Conservation (phyloP, 1,140 invertebrate species). For the Cotesia vestalis region DNA sequence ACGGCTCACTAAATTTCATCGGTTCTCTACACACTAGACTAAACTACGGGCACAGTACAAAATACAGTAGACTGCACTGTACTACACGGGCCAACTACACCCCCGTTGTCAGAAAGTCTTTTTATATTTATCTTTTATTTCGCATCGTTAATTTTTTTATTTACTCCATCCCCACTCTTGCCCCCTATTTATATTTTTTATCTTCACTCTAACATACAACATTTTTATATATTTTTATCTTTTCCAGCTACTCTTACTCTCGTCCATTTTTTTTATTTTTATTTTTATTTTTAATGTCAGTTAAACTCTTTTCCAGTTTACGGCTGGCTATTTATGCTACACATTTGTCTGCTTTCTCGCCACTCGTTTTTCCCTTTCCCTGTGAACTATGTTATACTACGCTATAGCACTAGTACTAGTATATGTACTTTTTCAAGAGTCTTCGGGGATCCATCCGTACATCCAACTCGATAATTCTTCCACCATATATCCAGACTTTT, state of each 20-base stretch:
- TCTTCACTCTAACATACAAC: conserved; percentile 17
- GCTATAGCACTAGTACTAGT: background rate
- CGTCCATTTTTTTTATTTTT: background rate
- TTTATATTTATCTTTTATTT: conserved; percentile 45
- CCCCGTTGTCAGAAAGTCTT: conserved; percentile 12
- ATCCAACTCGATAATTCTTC: conserved; percentile 10
- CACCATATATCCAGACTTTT: too few species aligned
- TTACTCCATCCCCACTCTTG: too few species aligned
- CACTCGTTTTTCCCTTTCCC: conserved; percentile 14
- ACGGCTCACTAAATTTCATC: conserved; percentile 54
- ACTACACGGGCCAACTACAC: background rate
- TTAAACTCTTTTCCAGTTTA: conserved; percentile 4
- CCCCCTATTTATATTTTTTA: conserved; percentile 40
- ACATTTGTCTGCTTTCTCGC: conserved; percentile 31
- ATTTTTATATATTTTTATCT: conserved; percentile 15
- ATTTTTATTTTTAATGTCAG: background rate
- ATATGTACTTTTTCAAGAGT: background rate
- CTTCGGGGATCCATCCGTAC: conserved; percentile 12
- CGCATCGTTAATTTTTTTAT: conserved; percentile 18
- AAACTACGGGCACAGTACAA: too few species aligned
- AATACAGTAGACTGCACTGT: too few species aligned
- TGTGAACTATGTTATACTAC: background rate
- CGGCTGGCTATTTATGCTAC: conserved; percentile 30
- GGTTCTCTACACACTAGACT: conserved; percentile 23
- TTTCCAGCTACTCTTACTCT: background rate